phyloP scores from a whole-genome alignment of 2,113 vertebrate genomes.

The Morone saxatilis region DNA sequence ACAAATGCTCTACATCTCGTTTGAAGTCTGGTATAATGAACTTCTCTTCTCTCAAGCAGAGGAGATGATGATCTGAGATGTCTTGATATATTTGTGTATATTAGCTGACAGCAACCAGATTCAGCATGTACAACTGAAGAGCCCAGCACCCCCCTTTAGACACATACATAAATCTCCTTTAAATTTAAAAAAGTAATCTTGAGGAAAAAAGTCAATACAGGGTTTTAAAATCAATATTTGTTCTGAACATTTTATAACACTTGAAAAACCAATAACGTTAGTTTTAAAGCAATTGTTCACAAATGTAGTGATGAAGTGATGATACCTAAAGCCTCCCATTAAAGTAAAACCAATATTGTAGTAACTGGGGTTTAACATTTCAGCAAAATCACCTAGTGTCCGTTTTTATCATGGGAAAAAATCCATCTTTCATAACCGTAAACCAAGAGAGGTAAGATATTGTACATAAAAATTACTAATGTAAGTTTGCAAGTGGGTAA shows the following conservation, averaged over 20 bases:
- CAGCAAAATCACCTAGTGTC: neutral
- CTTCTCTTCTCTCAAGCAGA: constrained; percentile 6
- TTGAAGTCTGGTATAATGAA: constrained; percentile 22
- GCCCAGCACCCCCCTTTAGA: neutral
- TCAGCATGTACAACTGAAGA: neutral
- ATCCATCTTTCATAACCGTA: neutral
- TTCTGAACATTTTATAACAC: neutral
- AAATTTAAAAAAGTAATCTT: neutral
- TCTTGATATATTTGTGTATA: neutral
- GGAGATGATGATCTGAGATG: neutral
- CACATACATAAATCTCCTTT: neutral
- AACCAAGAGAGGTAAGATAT: neutral
- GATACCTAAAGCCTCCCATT: neutral
- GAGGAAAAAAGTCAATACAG: neutral
- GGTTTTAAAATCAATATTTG: neutral
- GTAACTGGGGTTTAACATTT: neutral
- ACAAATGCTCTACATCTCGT: neutral
- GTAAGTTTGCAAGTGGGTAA: neutral
- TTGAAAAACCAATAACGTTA: neutral
- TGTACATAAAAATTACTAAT: neutral
- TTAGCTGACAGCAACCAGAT: neutral
- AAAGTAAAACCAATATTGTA: neutral
- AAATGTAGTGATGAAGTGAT: neutral
- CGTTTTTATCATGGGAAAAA: neutral
- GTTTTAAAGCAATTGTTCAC: neutral